phyloP scores from a whole-genome alignment of 2,797 vertebrate genomes.

The Phrynocephalus forsythii region DNA sequence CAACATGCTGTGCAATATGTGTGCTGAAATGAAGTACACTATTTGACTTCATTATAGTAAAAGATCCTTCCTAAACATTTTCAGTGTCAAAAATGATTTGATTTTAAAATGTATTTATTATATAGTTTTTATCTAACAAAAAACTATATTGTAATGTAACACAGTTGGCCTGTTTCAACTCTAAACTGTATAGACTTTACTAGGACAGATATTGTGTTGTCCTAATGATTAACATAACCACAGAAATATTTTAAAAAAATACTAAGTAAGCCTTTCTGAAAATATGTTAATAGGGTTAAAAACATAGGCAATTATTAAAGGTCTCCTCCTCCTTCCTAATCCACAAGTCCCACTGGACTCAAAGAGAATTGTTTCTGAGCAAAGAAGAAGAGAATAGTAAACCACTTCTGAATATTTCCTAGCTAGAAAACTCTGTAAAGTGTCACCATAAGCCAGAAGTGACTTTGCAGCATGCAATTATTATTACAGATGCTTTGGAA shows the following conservation, averaged over 20 bases:
- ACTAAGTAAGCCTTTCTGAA: conserved; percentile 6
- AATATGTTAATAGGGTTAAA: conserved; percentile 51
- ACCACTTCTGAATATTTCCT: too few relatives aligned
- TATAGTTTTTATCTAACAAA: conserved; percentile 43
- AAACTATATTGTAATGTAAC: conserved; percentile 56
- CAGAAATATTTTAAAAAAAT: conserved; percentile 51
- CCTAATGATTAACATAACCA: conserved; percentile 51
- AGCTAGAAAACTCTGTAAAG: neutral
- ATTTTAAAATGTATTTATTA: neutral
- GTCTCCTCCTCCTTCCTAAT: neutral
- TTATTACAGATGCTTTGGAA: neutral
- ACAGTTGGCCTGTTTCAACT: conserved; percentile 59
- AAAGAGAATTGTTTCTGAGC: neutral
- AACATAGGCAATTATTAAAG: neutral
- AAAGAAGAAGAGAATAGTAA: neutral
- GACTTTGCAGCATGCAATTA: neutral
- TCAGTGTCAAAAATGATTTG: conserved; percentile 9
- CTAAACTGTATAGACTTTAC: conserved; percentile 20
- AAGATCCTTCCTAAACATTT: conserved; percentile 23
- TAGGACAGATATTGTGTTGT: conserved; percentile 52
- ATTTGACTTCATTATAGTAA: conserved; percentile 32
- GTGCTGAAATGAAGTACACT: conserved; percentile 56
- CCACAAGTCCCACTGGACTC: neutral
- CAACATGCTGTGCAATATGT: conserved; percentile 35
- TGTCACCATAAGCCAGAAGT: neutral